A percentile compares a stretch with the other conserved stretches of the same genome.
Evolutionary conservation across 2,888 invertebrate genomes (phyloP).

Genomic region (Dione juno): DNA sequence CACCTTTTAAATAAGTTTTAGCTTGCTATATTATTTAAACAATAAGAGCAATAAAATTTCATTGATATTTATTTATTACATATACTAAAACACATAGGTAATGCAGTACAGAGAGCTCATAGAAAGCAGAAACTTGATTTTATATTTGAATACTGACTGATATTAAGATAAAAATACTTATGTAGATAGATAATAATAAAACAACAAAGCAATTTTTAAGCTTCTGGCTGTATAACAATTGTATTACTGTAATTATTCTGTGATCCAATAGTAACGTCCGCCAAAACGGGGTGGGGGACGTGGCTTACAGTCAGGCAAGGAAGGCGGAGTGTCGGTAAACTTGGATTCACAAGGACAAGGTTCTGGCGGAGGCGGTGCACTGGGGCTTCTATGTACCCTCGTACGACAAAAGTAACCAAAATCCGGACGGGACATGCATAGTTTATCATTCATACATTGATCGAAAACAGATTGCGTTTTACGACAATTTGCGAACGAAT

Average conservation of each 20-base stretch:
- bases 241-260: slow-evolving; percentile 51
- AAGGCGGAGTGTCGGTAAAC: slow-evolving; percentile 86
- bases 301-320: slow-evolving; percentile 85
- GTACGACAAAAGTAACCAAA: slow-evolving; percentile 92
- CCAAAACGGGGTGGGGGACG: slow-evolving; percentile 85
- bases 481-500: slow-evolving; percentile 87
- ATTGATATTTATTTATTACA: too few relatives aligned
- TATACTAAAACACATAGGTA: too few relatives aligned
- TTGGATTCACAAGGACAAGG: slow-evolving; percentile 78
- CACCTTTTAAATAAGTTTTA: too few relatives aligned
- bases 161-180: too few relatives aligned
- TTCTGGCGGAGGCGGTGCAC: slow-evolving; percentile 83
- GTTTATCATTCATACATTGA: slow-evolving; percentile 90
- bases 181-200: too few relatives aligned
- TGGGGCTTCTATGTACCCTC: slow-evolving; percentile 83
- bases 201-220: too few relatives aligned
- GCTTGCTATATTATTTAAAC: too few relatives aligned
- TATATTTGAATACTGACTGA: too few relatives aligned
- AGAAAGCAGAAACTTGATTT: too few relatives aligned
- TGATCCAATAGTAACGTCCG: slow-evolving; percentile 83
- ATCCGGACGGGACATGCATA: slow-evolving; percentile 89
- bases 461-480: slow-evolving; percentile 93
- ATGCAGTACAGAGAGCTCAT: too few relatives aligned
- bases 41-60: too few relatives aligned
- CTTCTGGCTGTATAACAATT: too few relatives aligned